Base-by-base conservation (phyloP, 2,888 invertebrate species). In the Gisinianus flammeolus region DNA sequence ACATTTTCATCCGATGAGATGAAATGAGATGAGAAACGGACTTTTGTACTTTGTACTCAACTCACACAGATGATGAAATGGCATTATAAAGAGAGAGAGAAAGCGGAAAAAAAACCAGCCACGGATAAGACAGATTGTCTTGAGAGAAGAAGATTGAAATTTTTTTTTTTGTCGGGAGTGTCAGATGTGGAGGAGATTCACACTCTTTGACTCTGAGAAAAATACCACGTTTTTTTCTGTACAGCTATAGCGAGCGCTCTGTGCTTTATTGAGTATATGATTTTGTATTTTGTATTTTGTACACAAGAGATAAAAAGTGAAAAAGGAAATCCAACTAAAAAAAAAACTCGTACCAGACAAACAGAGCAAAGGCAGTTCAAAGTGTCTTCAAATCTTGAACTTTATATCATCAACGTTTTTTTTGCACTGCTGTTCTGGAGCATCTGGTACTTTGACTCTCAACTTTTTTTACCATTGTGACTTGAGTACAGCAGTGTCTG, bases 101-200 rank as follows among this genome's bases (percentile, higher is more conserved):
- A n/a, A 44, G 58, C 22, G 58, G 22, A 22, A 31, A 33, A 12
- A 33, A 33, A 26, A 19, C 19, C n/a, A 5, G 33, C 31, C 67
- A 16, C 31, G 24, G 67, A 67, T 67, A 67, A 31, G 33, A 67
- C 67, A 67, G 67, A 67, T 67, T 67, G 67, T 67, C 67, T 67
- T 33, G 33, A 33, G 67, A 64, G 62, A 16, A 64, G 28, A 22
- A 67, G 33, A 58, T 58, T 58, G 58, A 58, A 58, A 58, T 8
- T 58, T 58, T 58, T 56, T 58, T 58, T 8, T 22, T 8, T 58
- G 58, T 58, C n/a, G 2, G 6, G 22, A 8, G 8, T 24, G 58
- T 58, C 58, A 58, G 16, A 58, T 58, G 58, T 44, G 44, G 44
- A 44, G 16, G 12, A 19, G 44, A 35, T 35, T 35, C 35, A 8